Evolutionary conservation across 2,797 vertebrate genomes (phyloP).

Genomic region (Pelodytes ibericus): DNA sequence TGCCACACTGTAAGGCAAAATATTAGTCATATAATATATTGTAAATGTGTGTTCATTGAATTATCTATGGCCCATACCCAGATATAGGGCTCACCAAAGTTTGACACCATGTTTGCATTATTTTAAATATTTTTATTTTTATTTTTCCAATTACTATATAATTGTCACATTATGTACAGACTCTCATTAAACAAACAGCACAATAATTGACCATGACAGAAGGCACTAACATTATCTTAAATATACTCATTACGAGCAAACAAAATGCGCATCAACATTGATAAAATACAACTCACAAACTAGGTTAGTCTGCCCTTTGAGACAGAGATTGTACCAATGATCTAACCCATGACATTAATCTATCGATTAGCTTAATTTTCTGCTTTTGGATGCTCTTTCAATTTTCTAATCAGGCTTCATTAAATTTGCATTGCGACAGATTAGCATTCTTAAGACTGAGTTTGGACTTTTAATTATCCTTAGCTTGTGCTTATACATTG

Average conservation of each 20-base stretch:
- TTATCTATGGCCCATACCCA: background rate
- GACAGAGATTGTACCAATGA: slow-evolving; percentile 46
- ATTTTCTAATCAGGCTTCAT: slow-evolving; percentile 63
- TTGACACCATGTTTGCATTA: background rate
- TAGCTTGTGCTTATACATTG: slow-evolving; percentile 49
- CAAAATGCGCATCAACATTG: background rate
- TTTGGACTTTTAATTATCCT: slow-evolving; percentile 58
- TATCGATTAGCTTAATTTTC: slow-evolving; percentile 65
- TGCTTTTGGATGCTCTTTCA: slow-evolving; percentile 59
- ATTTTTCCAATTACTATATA: background rate
- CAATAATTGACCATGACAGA: background rate
- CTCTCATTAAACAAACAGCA: background rate
- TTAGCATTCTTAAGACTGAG: slow-evolving; percentile 57
- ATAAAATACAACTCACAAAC: slow-evolving; percentile 17
- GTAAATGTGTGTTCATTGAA: background rate
- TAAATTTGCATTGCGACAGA: slow-evolving; percentile 61
- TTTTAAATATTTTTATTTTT: background rate
- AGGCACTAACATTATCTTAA: background rate
- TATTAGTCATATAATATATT: background rate
- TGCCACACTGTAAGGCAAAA: no score
- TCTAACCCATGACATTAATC: slow-evolving; percentile 58
- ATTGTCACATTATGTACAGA: background rate
- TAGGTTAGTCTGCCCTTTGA: background rate
- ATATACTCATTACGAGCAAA: background rate
- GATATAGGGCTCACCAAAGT: no score